Base-by-base conservation (phyloP, 2,888 invertebrate genomes). In the Ochlodes sylvanus region DNA sequence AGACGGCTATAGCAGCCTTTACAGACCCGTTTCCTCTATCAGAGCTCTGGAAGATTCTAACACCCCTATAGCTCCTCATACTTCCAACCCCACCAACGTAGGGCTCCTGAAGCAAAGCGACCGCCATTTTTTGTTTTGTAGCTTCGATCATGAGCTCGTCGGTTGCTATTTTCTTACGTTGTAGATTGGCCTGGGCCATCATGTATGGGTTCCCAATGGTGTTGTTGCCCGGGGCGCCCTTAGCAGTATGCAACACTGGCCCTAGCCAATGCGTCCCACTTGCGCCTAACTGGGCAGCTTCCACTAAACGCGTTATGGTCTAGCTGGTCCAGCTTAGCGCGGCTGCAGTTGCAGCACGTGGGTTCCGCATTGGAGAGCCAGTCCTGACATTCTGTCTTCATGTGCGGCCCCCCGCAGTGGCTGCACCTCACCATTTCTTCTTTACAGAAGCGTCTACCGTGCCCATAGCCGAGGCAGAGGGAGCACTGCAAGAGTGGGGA, bases 401-500 rank as follows among this genome's bases (percentile, higher is more conserved):
- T 5, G 10, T 70, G 68, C 0, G 58, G 70, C 0, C 55, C 70
- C 0, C 62, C 58, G 12, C 68, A 70, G 47, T 70, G 68, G 32
- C 68, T 63, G 32, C 70, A 70, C 9, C 9, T 50, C 2, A 12
- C 50, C 9, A 65, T 7, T 10, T 61, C 56, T 1, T 10, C 50
- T 4, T 47, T 67, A 17, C 66, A 70, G n/a, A 55, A 32, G 0
- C 41, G 12, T n/a, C 47, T n/a, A 0, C 41, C 34, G 17, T 69
- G 69, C 0, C 69, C 70, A 19, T 42, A 70, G 0, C 58, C 68
- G 0, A 70, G 34, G 38, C 70, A 70, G 0, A 52, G 44, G 9
- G 69, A 44, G 21, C 69, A 69, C 19, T 66, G 69, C 7, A 69
- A 21, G 4, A 69, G 19, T 0, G 69, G 65, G 10, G 69, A 65